Conservation (phyloP, 2,888 invertebrate genomes). For the Lepidonotus clava region DNA sequence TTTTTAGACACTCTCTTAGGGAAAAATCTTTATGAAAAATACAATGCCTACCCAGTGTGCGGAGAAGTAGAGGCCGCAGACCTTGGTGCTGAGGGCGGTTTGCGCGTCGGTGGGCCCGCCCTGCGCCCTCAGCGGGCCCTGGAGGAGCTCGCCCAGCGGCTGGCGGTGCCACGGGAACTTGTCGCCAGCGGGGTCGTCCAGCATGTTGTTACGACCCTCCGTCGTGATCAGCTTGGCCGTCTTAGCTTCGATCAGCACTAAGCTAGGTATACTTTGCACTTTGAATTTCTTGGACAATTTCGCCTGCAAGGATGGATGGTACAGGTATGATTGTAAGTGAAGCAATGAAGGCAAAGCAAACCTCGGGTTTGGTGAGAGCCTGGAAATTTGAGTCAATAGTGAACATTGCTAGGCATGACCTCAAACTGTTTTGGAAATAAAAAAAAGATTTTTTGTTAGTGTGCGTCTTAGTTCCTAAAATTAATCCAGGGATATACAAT, state of each 20-base stretch:
- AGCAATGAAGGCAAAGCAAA: no score
- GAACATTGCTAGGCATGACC: no score
- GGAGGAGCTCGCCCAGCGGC: constrained; percentile 82
- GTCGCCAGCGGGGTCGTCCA: constrained; percentile 85
- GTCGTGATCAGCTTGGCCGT: constrained; percentile 86
- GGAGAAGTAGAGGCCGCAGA: constrained; percentile 91
- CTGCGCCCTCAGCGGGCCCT: constrained; percentile 20
- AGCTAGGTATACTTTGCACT: constrained; percentile 88
- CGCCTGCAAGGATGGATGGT: constrained; percentile 84
- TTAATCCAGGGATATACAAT: no score
- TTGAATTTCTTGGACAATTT: constrained; percentile 88
- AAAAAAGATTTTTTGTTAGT: no score
- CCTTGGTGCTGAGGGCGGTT: constrained; percentile 81
- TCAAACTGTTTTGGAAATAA: no score
- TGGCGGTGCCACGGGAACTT: constrained; percentile 91
- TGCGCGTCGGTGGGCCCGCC: constrained; percentile 68
- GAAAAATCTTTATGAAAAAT: no score
- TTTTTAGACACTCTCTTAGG: no score
- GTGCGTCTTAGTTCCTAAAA: no score
- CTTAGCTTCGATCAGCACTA: constrained; percentile 86
- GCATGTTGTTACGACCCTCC: constrained; percentile 85
- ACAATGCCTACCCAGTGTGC: constrained; percentile 90
- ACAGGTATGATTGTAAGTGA: no score
- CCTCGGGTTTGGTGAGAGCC: no score
- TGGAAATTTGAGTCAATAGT: no score